phyloP scores from a whole-genome alignment of 2,888 invertebrate species.

The Ectobius pallidus region DNA sequence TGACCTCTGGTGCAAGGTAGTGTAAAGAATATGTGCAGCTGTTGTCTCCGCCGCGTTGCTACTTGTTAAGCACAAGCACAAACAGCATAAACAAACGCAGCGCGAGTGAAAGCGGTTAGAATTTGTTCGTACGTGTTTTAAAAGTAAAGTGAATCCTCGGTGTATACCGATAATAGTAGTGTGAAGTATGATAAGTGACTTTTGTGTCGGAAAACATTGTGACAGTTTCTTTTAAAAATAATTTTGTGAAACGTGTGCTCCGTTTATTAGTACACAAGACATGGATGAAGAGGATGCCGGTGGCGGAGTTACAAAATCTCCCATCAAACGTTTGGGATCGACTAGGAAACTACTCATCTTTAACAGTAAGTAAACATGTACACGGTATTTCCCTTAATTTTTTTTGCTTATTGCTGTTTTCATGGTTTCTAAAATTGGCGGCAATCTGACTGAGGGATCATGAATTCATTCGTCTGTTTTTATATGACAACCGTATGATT shows the following conservation, averaged over 20 bases:
- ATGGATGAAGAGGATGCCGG: slow-evolving; percentile 79
- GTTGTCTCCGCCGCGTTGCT: slow-evolving; percentile 25
- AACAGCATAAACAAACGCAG: slow-evolving; percentile 2
- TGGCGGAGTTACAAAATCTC: slow-evolving; percentile 66
- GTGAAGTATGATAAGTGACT: background rate
- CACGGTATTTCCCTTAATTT: too few species aligned
- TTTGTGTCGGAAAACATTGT: background rate
- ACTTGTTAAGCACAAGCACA: background rate
- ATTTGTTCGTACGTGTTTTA: background rate
- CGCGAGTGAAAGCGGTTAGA: slow-evolving; percentile 5
- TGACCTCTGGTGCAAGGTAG: too few species aligned
- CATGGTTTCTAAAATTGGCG: background rate
- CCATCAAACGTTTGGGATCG: slow-evolving; percentile 80
- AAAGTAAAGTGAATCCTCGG: background rate
- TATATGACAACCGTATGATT: too few species aligned
- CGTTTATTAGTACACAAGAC: slow-evolving; percentile 7
- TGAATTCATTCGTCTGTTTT: background rate
- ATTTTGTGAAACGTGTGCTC: slow-evolving; percentile 8
- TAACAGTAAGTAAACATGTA: slow-evolving; percentile 68
- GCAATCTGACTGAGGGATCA: too few species aligned
- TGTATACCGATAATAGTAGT: background rate
- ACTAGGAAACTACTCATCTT: slow-evolving; percentile 80
- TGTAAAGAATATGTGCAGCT: slow-evolving; percentile 11
- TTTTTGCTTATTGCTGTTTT: background rate
- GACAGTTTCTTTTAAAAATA: background rate